These are phyloP conservation scores for Peromyscus leucopus DNA, from an alignment of 2,113 vertebrate genomes.

Conservation along the genomic window DNA sequence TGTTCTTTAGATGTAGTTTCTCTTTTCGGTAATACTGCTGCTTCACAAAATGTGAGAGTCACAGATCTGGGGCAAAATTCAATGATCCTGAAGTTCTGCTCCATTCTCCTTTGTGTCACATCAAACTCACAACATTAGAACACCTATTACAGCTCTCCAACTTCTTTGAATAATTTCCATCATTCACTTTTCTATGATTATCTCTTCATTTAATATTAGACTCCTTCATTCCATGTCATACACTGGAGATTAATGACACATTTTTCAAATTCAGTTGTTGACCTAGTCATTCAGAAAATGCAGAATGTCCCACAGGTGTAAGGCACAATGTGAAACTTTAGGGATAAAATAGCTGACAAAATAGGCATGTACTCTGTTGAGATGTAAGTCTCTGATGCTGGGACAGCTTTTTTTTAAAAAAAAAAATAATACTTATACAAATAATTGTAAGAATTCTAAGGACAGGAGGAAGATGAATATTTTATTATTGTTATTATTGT, in stretches of 20 bases:
- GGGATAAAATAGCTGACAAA: background rate
- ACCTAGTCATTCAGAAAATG: background rate
- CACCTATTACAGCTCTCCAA: background rate
- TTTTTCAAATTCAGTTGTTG: background rate
- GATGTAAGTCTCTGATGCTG: background rate
- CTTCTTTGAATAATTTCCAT: background rate
- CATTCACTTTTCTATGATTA: slow-evolving; percentile 28
- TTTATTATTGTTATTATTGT: background rate
- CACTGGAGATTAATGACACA: background rate
- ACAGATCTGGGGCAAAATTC: background rate
- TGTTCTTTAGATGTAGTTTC: background rate
- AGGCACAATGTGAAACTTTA: background rate
- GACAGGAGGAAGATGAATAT: background rate
- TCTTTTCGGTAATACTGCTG: background rate
- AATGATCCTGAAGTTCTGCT: background rate
- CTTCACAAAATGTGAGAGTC: slow-evolving; percentile 13
- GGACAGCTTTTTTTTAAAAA: background rate
- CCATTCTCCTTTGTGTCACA: background rate
- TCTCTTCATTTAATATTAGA: background rate
- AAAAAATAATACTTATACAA: slow-evolving; percentile 2
- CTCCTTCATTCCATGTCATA: background rate
- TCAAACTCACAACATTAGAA: background rate
- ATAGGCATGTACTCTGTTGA: background rate
- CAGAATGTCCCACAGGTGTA: background rate
- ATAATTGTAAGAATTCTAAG: background rate